A percentile compares a stretch with the other conserved stretches of the same genome.
Conservation (phyloP, 2,797 vertebrate genomes). For the Cossypha dichroa region DNA sequence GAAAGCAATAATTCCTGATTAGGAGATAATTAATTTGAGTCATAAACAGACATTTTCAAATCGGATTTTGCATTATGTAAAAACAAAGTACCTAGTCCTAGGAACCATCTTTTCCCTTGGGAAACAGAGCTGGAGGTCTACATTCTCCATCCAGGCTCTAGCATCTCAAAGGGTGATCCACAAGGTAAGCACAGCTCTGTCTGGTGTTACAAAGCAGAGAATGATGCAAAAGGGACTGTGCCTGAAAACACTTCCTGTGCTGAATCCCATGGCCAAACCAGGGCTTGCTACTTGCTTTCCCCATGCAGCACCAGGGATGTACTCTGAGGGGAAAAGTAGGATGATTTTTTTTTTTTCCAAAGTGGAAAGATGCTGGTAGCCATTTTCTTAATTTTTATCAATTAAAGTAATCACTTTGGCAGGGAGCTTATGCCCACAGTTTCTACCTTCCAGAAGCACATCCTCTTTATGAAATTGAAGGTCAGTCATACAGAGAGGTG, state of each 20-base stretch:
- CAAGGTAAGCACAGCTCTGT: neutral
- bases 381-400: neutral
- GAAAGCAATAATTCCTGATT: neutral
- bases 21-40: neutral
- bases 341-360: neutral
- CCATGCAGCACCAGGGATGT: neutral
- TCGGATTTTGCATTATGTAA: neutral
- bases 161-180: neutral
- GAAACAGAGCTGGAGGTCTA: neutral
- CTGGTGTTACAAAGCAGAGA: neutral
- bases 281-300: neutral
- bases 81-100: neutral
- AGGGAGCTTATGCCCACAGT: neutral
- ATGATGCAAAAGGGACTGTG: neutral
- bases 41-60: neutral
- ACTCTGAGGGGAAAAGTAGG: neutral
- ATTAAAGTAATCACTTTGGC: neutral
- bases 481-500: neutral
- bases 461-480: neutral
- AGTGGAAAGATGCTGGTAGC: neutral
- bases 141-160: neutral
- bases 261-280: neutral
- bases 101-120: neutral
- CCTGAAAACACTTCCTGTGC: neutral
- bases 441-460: neutral